These are phyloP conservation scores for Marmota monax DNA, from an alignment of 2,113 vertebrate species.

Conservation along the genomic window DNA sequence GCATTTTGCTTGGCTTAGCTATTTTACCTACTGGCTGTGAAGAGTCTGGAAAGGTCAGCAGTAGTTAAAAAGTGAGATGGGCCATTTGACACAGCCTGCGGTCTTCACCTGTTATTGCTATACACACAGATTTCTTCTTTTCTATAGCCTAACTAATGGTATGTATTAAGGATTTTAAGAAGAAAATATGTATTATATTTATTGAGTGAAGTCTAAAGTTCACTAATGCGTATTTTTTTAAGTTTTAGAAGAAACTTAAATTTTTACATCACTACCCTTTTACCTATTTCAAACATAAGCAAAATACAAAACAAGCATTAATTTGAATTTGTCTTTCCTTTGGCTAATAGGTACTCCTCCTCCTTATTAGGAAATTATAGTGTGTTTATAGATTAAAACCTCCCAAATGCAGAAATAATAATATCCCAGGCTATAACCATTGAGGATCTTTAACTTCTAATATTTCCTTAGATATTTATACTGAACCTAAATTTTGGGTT, in stretches of 20 bases:
- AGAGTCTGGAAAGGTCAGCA: background rate
- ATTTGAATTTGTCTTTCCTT: background rate
- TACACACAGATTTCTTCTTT: background rate
- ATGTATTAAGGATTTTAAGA: background rate
- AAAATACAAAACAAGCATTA: background rate
- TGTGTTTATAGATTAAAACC: constrained; percentile 9
- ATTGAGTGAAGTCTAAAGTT: background rate
- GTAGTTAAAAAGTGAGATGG: background rate
- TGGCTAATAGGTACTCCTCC: background rate
- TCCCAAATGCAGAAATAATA: background rate
- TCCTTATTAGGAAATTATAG: background rate
- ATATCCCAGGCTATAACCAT: constrained; percentile 50
- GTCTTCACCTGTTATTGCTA: background rate
- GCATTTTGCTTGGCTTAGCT: background rate
- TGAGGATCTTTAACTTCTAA: constrained; percentile 55
- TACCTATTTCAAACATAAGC: background rate
- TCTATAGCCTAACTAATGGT: background rate
- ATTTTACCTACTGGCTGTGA: background rate
- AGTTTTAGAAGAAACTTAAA: background rate
- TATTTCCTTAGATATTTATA: background rate
- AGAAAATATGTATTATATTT: constrained; percentile 4
- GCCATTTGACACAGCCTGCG: background rate
- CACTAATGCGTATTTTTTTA: background rate
- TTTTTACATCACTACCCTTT: background rate
- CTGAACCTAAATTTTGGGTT: constrained; percentile 36